Evolutionary conservation across 2,797 vertebrate genomes (phyloP), one percentile per base, ranked within the genome.

Genomic region (Acipenser ruthenus): DNA sequence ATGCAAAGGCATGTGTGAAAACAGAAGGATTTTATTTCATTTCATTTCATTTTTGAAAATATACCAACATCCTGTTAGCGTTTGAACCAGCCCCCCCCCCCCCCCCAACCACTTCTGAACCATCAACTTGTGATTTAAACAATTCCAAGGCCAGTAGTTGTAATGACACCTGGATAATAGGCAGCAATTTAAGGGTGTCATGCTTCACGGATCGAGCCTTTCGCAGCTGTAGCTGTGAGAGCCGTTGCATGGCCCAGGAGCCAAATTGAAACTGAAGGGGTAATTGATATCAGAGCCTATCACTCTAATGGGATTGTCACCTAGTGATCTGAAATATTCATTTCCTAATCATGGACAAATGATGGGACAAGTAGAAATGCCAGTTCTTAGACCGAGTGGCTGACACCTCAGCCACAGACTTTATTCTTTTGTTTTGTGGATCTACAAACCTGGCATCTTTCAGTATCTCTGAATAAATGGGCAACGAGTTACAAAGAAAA

Each of bases 111-210:
- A 50, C 11, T 11, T 75, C 79, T 82, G 73, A 75, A 53, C 52
- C 69, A 78, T 69, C 73, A 78, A 71, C 69, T 80, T 80, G 72
- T 84, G 77, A 85, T 87, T 90, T 78, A 76, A 79, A 75, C 69
- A 78, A 72, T 77, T 85, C 72, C 72, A 75, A 84, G 84, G 85
- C 78, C 81, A 80, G 74, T 84, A 76, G 80, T 84, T 75, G 80
- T 83, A 80, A 81, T 91, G 90, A 91, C 88, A 88, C 80, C 81
- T 81, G 73, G 80, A 85, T 93, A 92, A 93, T 89, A 86, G 87
- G 79, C 80, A 89, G 76, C 88, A 89, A 85, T 93, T 90, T 89
- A 82, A 86, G 81, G 82, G 81, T 88, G 88, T 93, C 89, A 83
- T 73, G 85, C 85, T 87, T 89, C 73, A 81, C 71, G 78, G 84